Base-by-base conservation (phyloP, 35 echinoderm and acorn worm species). In the Strongylocentrotus purpuratus region DNA sequence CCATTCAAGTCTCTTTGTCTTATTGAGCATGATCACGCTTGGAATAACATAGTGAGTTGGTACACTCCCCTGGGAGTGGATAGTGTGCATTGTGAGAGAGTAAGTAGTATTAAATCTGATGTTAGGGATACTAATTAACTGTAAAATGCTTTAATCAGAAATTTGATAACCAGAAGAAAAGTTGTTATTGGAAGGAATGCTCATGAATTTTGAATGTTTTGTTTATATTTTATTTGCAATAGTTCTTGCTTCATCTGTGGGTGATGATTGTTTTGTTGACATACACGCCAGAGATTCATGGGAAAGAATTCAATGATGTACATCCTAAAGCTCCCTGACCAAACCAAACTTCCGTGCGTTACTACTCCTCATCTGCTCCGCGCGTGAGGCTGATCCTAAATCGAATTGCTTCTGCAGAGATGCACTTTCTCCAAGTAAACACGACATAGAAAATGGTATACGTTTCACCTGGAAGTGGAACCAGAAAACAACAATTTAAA, bases 171-270 rank as follows among this genome's bases (percentile, higher is more conserved):
- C 35, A 88, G 31, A 17, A 22, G 13, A 92, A 92, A 55, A 55
- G 15, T 55, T 55, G 50, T 10, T 55, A 55, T 11, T 55, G 50
- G 50, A 13, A 33, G 33, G 31, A 32, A 31, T 88, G 18, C 47
- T 28, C 35, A 41, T 41, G 35, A 45, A 86, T 46, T 91, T 93
- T 86, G n/a, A 25, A 25, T 70, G 61, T 78, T 78, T 78, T 78
- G 22, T 78, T 78, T n/a, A 78, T n/a, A 22, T 85, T 33, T 87
- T 41, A 95, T 91, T 47, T 47, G 60, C 87, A 41, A 2, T 86
- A 99, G 98, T 97, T 99, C 88, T 50, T 97, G 25, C 95, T 99
- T 58, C 98, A 99, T 95, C 89, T 99, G 32, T 99, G 98, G 98
- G 98, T 99, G 33, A 99, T 97, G 96, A 94, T 99, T 33, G 98